These are phyloP conservation scores for Anticlea derivata DNA, from an alignment of 2,888 invertebrate genomes.

Conservation along the genomic window DNA sequence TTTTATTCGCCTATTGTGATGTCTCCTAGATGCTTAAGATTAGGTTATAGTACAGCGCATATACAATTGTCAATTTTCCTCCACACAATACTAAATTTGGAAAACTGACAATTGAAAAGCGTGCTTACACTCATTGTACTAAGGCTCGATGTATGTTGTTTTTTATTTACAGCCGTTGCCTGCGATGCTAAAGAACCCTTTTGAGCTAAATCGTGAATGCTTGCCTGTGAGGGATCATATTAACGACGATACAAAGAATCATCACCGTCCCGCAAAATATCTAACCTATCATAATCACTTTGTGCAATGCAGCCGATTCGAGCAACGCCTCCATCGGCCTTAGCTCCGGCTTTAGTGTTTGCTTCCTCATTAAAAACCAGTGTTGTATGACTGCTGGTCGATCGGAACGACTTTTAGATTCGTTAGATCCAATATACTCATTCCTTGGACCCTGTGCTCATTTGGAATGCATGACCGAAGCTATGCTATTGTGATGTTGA, in stretches of 20 bases:
- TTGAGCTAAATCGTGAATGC: conserved; percentile 84
- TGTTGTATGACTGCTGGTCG: conserved; percentile 75
- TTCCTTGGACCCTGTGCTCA: conserved; percentile 73
- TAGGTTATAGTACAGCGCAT: conserved; percentile 61
- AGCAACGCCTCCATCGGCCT: conserved; percentile 49
- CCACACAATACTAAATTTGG: conserved; percentile 22
- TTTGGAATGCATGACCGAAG: conserved; percentile 74
- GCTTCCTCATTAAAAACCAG: conserved; percentile 76
- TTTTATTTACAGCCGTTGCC: conserved; percentile 85
- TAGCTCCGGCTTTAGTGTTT: conserved; percentile 69
- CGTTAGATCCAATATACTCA: conserved; percentile 66
- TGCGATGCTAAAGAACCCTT: conserved; percentile 83
- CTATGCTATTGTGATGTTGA: conserved; percentile 70
- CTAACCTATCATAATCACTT: conserved; percentile 77
- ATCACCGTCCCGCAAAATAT: conserved; percentile 79
- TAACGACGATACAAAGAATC: conserved; percentile 80
- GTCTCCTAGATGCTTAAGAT: conserved; percentile 72
- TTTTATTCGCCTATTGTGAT: conserved; percentile 50
- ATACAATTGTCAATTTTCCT: conserved; percentile 62
- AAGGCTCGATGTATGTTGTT: conserved; percentile 84
- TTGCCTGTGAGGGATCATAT: conserved; percentile 84
- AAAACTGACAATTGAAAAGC: conserved; percentile 62
- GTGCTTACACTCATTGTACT: conserved; percentile 74
- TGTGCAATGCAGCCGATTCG: conserved; percentile 66
- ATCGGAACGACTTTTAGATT: conserved; percentile 37